Evolutionary conservation across 2,888 invertebrate species (phyloP).

Genomic region (Agrotis ipsilon): DNA sequence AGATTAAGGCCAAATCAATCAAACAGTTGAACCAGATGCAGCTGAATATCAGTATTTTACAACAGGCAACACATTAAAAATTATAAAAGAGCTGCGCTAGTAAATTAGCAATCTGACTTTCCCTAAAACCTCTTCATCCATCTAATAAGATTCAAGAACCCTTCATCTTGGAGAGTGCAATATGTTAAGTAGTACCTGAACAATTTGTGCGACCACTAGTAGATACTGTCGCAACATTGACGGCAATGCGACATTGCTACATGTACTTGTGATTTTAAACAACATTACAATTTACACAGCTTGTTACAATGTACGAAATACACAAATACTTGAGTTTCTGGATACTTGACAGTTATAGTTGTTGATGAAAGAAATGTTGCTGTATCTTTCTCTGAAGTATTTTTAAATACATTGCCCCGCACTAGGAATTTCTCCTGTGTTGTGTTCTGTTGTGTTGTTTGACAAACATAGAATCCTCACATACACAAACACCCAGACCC

Average conservation of each 20-base stretch:
- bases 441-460: no score
- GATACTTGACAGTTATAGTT: not conserved
- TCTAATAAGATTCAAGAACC: no score
- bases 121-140: not conserved
- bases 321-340: constrained; percentile 16
- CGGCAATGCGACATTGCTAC: constrained; percentile 36
- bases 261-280: constrained; percentile 19
- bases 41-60: no score
- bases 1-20: no score
- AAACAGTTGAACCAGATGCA: no score
- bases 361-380: constrained; percentile 2
- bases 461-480: no score
- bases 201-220: constrained; percentile 10
- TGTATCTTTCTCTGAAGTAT: not conserved
- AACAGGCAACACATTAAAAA: no score
- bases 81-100: no score
- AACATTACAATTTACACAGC: constrained; percentile 25
- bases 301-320: constrained; percentile 19
- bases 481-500: no score
- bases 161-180: not conserved
- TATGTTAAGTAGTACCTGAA: not conserved
- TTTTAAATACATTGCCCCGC: no score
- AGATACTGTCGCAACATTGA: constrained; percentile 35
- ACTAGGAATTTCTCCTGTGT: no score
- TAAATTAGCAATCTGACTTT: no score